Conservation (phyloP, 2,797 vertebrate genomes). For the Scolopax bukidnonensis region DNA sequence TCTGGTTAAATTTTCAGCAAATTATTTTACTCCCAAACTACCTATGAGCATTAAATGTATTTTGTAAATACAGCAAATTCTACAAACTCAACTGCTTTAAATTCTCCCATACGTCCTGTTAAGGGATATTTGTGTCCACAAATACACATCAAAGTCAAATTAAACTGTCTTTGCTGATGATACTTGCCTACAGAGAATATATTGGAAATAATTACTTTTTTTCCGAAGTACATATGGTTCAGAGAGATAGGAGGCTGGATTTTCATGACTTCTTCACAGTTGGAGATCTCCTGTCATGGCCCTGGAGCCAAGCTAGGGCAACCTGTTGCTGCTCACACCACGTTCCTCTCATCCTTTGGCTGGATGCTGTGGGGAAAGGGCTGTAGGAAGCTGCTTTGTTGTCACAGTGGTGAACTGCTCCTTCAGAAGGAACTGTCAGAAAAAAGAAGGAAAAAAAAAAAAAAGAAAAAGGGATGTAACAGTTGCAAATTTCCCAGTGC, state of each 20-base stretch:
- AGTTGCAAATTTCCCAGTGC: neutral
- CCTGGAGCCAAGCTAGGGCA: neutral
- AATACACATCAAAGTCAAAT: neutral
- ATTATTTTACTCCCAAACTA: neutral
- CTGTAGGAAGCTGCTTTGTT: neutral
- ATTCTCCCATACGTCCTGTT: neutral
- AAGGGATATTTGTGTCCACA: neutral
- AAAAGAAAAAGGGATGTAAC: neutral
- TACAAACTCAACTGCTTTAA: neutral
- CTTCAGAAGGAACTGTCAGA: neutral
- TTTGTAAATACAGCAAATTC: neutral
- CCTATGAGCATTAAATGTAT: rapidly evolving
- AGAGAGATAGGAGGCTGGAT: neutral
- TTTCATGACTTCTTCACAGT: neutral
- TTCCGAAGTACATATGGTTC: neutral
- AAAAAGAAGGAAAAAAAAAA: neutral
- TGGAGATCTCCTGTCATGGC: neutral
- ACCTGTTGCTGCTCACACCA: neutral
- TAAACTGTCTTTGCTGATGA: neutral
- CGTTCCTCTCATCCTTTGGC: neutral
- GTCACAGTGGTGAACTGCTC: neutral
- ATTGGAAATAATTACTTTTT: neutral
- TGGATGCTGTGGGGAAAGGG: neutral
- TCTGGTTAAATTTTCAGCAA: neutral
- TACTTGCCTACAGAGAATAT: neutral